Conservation (phyloP, 2,113 vertebrate genomes). For the Polyodon spathula region DNA sequence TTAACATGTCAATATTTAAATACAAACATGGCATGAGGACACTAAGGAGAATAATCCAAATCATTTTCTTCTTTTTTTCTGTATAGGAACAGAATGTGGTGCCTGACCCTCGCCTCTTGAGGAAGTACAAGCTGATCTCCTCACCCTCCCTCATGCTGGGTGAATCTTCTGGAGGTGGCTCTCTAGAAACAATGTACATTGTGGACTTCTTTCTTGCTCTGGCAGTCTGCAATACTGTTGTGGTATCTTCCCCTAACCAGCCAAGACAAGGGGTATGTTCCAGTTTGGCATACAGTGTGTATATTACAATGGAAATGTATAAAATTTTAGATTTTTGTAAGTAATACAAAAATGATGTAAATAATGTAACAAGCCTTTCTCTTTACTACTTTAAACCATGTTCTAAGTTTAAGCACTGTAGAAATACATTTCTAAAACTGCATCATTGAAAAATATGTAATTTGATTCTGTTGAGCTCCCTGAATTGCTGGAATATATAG, state of each 20-base stretch:
- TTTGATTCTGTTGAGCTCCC: no score
- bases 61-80: constrained; percentile 10
- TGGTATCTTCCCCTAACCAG: constrained; percentile 74
- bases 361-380: no score
- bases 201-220: constrained; percentile 86
- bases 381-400: no score
- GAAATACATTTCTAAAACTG: no score
- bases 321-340: not conserved
- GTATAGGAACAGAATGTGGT: constrained; percentile 76
- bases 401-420: no score
- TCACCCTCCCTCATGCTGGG: constrained; percentile 26
- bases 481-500: no score
- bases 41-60: not conserved
- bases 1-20: no score
- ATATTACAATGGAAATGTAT: not conserved
- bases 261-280: constrained; percentile 57
- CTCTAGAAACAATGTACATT: constrained; percentile 59
- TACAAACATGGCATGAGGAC: no score
- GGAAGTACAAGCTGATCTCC: constrained; percentile 61
- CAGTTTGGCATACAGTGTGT: not conserved
- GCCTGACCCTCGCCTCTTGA: constrained; percentile 69
- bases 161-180: constrained; percentile 13
- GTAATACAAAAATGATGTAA: not conserved
- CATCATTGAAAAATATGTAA: no score
- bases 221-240: constrained; percentile 84